These are phyloP conservation scores for Perizoma flavofasciatum DNA, from an alignment of 2,888 invertebrate species.

Conservation along the genomic window DNA sequence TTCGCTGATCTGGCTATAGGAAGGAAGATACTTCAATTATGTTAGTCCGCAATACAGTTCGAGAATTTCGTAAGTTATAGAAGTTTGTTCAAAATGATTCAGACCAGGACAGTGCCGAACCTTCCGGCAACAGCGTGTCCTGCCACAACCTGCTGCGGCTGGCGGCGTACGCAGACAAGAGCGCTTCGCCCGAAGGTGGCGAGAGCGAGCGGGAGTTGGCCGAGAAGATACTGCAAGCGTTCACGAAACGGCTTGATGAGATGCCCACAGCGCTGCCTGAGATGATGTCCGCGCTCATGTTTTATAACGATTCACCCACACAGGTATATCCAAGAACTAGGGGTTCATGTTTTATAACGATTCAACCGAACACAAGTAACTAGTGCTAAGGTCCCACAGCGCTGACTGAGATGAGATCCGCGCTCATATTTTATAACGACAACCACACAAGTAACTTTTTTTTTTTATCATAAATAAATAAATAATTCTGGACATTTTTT, in stretches of 20 bases:
- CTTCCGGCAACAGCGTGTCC: slow-evolving; percentile 95
- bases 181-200: slow-evolving; percentile 63
- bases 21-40: too few species aligned
- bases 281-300: slow-evolving; percentile 89
- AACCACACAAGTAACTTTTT: too few species aligned
- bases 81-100: slow-evolving; percentile 28
- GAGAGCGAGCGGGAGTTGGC: slow-evolving; percentile 81
- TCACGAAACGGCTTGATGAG: slow-evolving; percentile 84
- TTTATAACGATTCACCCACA: slow-evolving; percentile 87
- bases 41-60: too few species aligned
- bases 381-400: too few species aligned
- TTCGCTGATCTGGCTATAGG: too few species aligned
- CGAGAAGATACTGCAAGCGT: slow-evolving; percentile 83
- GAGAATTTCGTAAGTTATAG: too few species aligned
- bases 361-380: too few species aligned
- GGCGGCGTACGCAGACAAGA: slow-evolving; percentile 87
- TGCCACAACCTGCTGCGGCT: slow-evolving; percentile 91
- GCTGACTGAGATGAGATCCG: too few species aligned
- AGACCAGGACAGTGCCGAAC: slow-evolving; percentile 98
- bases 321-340: slow-evolving; percentile 80
- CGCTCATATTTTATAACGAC: too few species aligned
- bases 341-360: too few species aligned
- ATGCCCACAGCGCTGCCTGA: slow-evolving; percentile 89
- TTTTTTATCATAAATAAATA: too few species aligned
- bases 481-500: too few species aligned